A percentile compares a stretch with the other conserved stretches of the same genome.
These are phyloP conservation scores for Drosophila setosimentum DNA, from an alignment of 2,888 invertebrate species.

Conservation along the genomic window DNA sequence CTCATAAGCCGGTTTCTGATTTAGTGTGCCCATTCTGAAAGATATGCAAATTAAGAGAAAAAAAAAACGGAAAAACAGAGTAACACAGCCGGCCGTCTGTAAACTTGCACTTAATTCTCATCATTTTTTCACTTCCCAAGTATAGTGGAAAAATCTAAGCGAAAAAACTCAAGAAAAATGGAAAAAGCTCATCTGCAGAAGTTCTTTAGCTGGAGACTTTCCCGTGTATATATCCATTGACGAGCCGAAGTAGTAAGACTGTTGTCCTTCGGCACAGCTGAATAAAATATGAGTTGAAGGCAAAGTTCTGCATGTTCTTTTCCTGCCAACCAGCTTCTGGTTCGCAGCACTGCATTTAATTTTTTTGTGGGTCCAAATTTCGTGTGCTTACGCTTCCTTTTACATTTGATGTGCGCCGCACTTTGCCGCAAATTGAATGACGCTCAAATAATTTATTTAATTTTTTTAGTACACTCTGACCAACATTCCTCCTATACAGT, in stretches of 20 bases:
- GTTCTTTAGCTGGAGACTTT: constrained; percentile 43
- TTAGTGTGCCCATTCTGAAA: constrained; percentile 26
- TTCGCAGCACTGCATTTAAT: constrained; percentile 38
- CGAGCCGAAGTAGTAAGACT: constrained; percentile 28
- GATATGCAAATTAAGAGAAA: constrained; percentile 53
- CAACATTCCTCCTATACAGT: background rate
- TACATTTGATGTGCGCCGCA: constrained; percentile 57
- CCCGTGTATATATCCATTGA: constrained; percentile 24
- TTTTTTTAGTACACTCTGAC: constrained; percentile 42
- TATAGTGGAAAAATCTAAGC: constrained; percentile 30
- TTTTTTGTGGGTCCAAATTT: constrained; percentile 30
- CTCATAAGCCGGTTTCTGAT: constrained; percentile 44
- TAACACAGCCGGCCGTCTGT: constrained; percentile 28
- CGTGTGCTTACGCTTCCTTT: constrained; percentile 61
- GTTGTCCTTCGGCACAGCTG: constrained; percentile 59
- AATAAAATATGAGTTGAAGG: constrained; percentile 66
- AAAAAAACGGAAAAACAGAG: constrained; percentile 5
- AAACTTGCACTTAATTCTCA: constrained; percentile 66
- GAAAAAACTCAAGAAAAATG: constrained; percentile 53
- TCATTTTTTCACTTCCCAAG: constrained; percentile 56
- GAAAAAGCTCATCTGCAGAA: constrained; percentile 63
- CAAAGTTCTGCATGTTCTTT: constrained; percentile 60
- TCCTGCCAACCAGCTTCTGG: constrained; percentile 30
- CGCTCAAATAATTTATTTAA: constrained; percentile 68
- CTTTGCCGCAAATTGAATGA: constrained; percentile 67